Conservation (phyloP, 2,113 vertebrate species). For the Sus scrofa region DNA sequence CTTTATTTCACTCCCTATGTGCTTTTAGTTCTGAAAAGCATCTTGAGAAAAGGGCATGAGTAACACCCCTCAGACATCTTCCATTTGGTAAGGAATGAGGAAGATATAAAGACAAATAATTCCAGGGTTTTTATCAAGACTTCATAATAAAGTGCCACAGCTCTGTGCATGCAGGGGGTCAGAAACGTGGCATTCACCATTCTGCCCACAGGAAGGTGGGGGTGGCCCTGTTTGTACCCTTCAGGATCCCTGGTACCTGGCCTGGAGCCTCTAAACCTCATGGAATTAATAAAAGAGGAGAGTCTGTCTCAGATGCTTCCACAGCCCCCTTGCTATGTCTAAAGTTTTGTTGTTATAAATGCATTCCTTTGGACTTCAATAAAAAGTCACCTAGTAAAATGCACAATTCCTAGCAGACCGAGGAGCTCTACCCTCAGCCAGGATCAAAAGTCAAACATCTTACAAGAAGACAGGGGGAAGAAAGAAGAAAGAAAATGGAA, state of each 20-base stretch:
- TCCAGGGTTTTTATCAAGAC: background rate
- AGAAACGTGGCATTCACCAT: fast-evolving
- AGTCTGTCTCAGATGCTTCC: background rate
- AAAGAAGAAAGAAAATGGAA: background rate
- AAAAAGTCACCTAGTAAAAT: background rate
- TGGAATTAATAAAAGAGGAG: background rate
- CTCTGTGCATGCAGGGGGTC: background rate
- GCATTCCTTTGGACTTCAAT: background rate
- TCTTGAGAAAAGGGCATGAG: constrained; percentile 12
- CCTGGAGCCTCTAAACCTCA: background rate
- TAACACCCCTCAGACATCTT: background rate
- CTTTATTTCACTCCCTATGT: background rate
- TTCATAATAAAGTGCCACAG: background rate
- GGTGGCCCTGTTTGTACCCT: background rate
- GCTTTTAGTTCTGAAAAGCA: constrained; percentile 2
- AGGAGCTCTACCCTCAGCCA: background rate
- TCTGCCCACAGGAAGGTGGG: background rate
- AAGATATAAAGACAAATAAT: background rate
- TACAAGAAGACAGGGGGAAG: background rate
- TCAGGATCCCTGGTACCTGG: background rate
- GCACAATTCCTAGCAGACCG: background rate
- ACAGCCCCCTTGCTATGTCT: background rate
- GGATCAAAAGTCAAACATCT: background rate
- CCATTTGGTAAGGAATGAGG: background rate
- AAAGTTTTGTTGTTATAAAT: background rate